Conservation (phyloP, 2,888 invertebrate genomes). For the Clivina fossor region DNA sequence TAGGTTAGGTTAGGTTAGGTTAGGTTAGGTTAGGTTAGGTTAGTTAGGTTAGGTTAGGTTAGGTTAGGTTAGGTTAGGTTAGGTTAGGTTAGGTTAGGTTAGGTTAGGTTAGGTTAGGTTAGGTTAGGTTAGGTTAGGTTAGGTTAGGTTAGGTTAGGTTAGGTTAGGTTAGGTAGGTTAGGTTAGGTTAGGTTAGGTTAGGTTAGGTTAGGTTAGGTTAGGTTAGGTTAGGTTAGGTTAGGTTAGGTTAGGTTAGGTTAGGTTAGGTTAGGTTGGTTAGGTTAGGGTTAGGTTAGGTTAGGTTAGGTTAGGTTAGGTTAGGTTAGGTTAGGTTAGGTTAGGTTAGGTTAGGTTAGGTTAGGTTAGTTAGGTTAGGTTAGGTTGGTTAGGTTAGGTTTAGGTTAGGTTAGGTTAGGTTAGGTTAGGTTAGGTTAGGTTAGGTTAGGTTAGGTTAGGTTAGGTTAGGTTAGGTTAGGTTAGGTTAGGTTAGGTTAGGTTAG, state of each 20-base stretch:
- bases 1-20: conserved; percentile 31
- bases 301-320: conserved; percentile 39
- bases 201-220: conserved; percentile 23
- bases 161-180: conserved; percentile 23
- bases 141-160: conserved; percentile 12
- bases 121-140: conserved; percentile 22
- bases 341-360: conserved; percentile 36
- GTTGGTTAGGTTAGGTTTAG: conserved; percentile 8
- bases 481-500: conserved; percentile 18
- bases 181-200: conserved; percentile 27
- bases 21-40: conserved; percentile 32
- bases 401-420: conserved; percentile 17
- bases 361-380: conserved; percentile 25
- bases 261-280: conserved; percentile 34
- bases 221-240: conserved; percentile 31
- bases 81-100: conserved; percentile 28
- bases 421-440: conserved; percentile 16
- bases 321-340: conserved; percentile 39
- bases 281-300: conserved; percentile 39
- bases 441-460: conserved; percentile 15
- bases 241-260: conserved; percentile 32
- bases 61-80: conserved; percentile 15
- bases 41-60: conserved; percentile 26
- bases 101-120: conserved; percentile 32
- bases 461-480: conserved; percentile 17